A percentile compares a stretch with the other conserved stretches of the same genome.
These are phyloP conservation scores for Phylloscopus trochilus DNA, from an alignment of 2,113 vertebrate genomes.

Conservation along the genomic window DNA sequence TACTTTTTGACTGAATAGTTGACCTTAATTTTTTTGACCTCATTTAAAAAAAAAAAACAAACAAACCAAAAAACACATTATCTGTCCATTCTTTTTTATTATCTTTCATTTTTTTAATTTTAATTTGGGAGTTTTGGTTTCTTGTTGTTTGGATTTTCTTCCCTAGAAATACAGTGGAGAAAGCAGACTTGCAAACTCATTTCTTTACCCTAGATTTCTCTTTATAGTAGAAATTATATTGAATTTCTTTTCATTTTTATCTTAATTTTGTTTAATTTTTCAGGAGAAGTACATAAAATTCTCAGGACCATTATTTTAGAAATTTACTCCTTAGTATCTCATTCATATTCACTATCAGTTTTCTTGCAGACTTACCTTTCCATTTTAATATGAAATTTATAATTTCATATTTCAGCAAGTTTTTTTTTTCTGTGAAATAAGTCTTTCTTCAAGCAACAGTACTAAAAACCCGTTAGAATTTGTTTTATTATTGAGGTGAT, in stretches of 20 bases:
- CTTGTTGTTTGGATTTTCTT: background rate
- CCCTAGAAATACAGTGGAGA: background rate
- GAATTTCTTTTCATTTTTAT: background rate
- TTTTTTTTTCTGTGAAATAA: background rate
- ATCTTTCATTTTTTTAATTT: background rate
- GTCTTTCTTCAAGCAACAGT: background rate
- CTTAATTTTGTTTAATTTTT: background rate
- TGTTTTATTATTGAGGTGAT: background rate
- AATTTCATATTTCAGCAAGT: background rate
- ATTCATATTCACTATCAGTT: background rate
- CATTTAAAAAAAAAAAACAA: background rate
- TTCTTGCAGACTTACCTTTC: background rate
- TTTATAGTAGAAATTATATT: background rate
- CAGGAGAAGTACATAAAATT: background rate
- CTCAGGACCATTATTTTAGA: background rate
- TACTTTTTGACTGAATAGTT: background rate
- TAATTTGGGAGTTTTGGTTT: background rate
- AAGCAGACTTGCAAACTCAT: background rate
- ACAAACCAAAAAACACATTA: no score
- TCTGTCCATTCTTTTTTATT: background rate
- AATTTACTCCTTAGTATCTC: background rate
- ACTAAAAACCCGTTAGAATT: background rate
- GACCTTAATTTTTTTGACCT: fast-evolving
- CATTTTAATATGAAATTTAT: background rate
- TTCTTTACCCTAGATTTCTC: background rate